These are phyloP conservation scores for Tortrix viridana DNA, from an alignment of 2,888 invertebrate species.

Conservation along the genomic window DNA sequence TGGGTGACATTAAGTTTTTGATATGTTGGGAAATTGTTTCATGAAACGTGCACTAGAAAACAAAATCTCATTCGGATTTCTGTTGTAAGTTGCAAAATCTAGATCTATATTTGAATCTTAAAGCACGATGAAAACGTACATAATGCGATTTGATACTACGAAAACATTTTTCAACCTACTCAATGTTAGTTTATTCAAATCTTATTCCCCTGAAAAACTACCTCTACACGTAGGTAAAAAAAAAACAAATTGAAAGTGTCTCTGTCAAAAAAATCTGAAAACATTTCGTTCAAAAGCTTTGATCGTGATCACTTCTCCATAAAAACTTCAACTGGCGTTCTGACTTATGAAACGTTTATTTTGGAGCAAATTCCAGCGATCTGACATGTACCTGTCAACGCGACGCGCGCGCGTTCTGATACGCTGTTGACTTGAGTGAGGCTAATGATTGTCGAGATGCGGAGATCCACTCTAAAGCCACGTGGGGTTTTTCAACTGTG, in stretches of 20 bases:
- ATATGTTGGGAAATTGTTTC: too few species aligned
- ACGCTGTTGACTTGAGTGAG: not conserved
- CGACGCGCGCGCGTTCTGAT: constrained; percentile 13
- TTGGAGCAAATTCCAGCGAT: constrained; percentile 26
- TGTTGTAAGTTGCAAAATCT: too few species aligned
- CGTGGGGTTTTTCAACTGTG: not conserved
- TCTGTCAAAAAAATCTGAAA: constrained; percentile 6
- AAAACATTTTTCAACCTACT: too few species aligned
- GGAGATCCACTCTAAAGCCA: constrained; percentile 8
- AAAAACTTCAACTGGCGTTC: constrained; percentile 25
- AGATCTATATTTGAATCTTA: too few species aligned
- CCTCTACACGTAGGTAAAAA: not conserved
- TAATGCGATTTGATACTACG: too few species aligned
- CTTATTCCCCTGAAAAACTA: too few species aligned
- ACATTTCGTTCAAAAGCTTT: constrained; percentile 14
- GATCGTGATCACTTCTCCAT: constrained; percentile 27
- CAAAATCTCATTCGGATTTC: too few species aligned
- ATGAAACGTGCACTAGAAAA: too few species aligned
- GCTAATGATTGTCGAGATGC: constrained; percentile 18
- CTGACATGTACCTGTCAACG: constrained; percentile 25
- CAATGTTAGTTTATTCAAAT: too few species aligned
- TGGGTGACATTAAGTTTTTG: too few species aligned
- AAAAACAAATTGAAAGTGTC: constrained; percentile 8
- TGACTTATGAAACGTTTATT: constrained; percentile 25
- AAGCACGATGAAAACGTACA: too few species aligned